These are phyloP conservation scores for Steinernema hermaphroditum DNA, from an alignment of 2,888 invertebrate genomes.

Conservation along the genomic window DNA sequence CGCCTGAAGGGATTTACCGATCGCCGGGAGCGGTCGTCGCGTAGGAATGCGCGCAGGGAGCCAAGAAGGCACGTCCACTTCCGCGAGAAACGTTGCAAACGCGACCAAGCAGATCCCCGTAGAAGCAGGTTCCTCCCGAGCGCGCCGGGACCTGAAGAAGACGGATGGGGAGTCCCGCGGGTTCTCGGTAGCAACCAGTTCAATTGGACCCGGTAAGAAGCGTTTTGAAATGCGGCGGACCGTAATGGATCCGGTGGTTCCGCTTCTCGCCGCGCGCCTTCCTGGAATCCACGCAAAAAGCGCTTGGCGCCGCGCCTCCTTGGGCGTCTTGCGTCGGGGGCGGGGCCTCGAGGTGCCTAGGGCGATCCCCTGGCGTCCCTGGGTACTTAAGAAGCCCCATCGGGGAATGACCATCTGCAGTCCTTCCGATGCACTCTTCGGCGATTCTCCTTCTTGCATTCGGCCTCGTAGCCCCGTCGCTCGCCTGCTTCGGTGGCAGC, in stretches of 20 bases:
- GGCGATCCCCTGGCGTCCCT: background rate
- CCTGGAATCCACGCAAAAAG: constrained; percentile 7
- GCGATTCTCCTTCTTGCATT: constrained; percentile 13
- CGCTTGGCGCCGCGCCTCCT: background rate
- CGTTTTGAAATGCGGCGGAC: background rate
- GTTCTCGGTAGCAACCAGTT: too few relatives aligned
- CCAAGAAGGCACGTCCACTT: too few relatives aligned
- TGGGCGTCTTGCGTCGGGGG: background rate
- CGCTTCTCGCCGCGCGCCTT: constrained; percentile 8
- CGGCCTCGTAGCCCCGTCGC: constrained; percentile 11
- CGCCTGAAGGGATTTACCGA: background rate
- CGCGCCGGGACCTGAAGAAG: too few relatives aligned
- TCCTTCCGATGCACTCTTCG: constrained; percentile 7
- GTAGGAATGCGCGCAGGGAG: too few relatives aligned
- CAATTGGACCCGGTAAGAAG: background rate
- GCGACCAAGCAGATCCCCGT: too few relatives aligned
- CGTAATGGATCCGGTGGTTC: background rate
- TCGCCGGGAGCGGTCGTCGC: background rate
- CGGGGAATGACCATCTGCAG: background rate
- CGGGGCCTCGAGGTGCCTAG: background rate
- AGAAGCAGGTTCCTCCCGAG: too few relatives aligned
- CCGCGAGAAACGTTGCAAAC: too few relatives aligned
- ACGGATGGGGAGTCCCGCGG: too few relatives aligned
- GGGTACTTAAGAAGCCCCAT: background rate
- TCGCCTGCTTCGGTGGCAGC: constrained; percentile 36